Evolutionary conservation across 2,888 invertebrate genomes (phyloP), one percentile per base, ranked within the genome.

Genomic region (Candidula unifasciata): DNA sequence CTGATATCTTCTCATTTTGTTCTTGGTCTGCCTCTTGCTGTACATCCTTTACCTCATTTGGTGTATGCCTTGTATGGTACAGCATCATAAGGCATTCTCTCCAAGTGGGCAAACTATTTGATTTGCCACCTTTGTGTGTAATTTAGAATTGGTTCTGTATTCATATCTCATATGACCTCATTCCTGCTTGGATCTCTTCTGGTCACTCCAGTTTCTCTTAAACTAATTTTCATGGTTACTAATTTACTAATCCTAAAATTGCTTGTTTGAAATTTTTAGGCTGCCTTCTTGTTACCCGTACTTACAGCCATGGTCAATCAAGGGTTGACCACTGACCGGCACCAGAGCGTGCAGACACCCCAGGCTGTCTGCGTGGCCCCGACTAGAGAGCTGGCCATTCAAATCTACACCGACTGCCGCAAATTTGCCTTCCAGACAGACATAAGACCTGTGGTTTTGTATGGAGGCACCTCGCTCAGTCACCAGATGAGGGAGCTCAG

Each of bases 231-330:
- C 18, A 24, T 64, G 13, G 21, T 64, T 13, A 10, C n/a, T 24
- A 21, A 6, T 8, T 68, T 68, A 37, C 37, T n/a, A n/a, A n/a
- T n/a, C n/a, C n/a, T n/a, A n/a, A n/a, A n/a, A n/a, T n/a, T 44
- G 44, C 8, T 44, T 6, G 44, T 13, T 44, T 44, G 44, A 10
- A n/a, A 57, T 79, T 90, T 94, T 24, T 92, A 96, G 96, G 98
- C 98, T 0, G 98, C 99, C 0, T 99, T 98, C 92, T 93, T 99
- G 35, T 93, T 99, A 66, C 99, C 99, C 0, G 97, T 99, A 3
- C 95, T 99, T 64, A 95, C 97, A 89, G 89, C 91, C 37, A 93
- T 94, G 91, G 89, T 93, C 83, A 89, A 91, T n/a, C 87, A 89
- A 66, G 92, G 92, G 10, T 83, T 91, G 73, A 88, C 89, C 16